Evolutionary conservation across 2,113 vertebrate genomes (phyloP).

Genomic region (Crocuta crocuta): DNA sequence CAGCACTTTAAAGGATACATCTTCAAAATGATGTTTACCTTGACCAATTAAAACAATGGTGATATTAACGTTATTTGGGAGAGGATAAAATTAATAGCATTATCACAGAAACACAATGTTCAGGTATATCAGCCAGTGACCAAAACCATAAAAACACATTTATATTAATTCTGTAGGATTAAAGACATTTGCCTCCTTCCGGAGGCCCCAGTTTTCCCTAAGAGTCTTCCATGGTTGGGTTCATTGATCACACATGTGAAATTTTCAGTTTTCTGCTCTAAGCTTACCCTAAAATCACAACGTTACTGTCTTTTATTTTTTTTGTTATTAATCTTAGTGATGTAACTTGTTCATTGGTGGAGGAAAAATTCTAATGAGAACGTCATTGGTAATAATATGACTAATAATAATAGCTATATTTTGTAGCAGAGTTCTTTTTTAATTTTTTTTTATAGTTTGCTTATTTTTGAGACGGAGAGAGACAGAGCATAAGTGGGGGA

Average conservation of each 20-base stretch:
- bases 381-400: neutral
- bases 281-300: neutral
- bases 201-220: neutral
- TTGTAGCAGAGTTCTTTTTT: neutral
- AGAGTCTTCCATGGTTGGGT: neutral
- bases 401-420: neutral
- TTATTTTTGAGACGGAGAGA: too few relatives aligned
- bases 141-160: neutral
- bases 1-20: neutral
- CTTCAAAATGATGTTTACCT: neutral
- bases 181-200: neutral
- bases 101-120: neutral
- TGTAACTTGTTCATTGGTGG: neutral
- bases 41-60: neutral
- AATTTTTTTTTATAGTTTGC: too few relatives aligned
- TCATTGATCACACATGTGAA: neutral
- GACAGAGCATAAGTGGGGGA: too few relatives aligned
- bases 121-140: neutral
- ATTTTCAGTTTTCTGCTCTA: neutral
- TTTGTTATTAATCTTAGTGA: neutral
- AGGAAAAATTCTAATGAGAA: neutral
- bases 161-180: neutral
- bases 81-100: neutral
- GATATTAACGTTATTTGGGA: neutral
- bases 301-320: neutral